These are phyloP conservation scores for Theropithecus gelada DNA, from an alignment of 2,113 vertebrate species.

Conservation along the genomic window DNA sequence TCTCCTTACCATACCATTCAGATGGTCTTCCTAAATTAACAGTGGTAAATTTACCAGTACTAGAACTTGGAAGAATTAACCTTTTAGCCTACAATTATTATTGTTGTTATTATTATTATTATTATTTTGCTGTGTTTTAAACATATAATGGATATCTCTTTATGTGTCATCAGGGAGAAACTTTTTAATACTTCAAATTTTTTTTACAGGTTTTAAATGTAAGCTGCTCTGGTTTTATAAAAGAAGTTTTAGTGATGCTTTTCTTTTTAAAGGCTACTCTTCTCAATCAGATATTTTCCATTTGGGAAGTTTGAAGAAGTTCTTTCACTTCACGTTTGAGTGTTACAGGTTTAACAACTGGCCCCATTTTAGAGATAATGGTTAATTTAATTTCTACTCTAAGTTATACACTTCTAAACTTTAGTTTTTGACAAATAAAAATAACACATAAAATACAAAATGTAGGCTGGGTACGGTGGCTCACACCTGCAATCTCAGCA, in stretches of 20 bases:
- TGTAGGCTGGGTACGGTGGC: too few species aligned
- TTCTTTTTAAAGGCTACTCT: background rate
- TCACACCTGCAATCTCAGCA: too few species aligned
- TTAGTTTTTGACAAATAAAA: constrained; percentile 16
- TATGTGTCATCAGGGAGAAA: background rate
- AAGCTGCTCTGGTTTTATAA: background rate
- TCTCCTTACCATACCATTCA: background rate
- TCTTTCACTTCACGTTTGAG: background rate
- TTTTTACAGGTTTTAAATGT: background rate
- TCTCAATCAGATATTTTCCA: background rate
- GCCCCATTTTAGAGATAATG: background rate
- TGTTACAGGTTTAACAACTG: background rate
- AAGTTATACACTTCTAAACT: background rate
- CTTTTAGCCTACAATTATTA: background rate
- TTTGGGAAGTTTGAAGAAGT: background rate
- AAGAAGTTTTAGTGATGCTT: background rate
- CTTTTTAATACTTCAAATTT: background rate
- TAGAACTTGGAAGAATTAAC: background rate
- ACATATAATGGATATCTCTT: background rate
- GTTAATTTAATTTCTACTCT: background rate
- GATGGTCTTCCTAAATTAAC: background rate
- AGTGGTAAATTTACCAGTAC: background rate
- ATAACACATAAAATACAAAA: background rate
- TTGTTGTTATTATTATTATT: too few species aligned
- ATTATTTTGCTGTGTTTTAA: background rate